A percentile compares a stretch with the other conserved stretches of the same genome.
These are phyloP conservation scores for Laothoe populi DNA, from an alignment of 2,888 invertebrate species.

Conservation along the genomic window DNA sequence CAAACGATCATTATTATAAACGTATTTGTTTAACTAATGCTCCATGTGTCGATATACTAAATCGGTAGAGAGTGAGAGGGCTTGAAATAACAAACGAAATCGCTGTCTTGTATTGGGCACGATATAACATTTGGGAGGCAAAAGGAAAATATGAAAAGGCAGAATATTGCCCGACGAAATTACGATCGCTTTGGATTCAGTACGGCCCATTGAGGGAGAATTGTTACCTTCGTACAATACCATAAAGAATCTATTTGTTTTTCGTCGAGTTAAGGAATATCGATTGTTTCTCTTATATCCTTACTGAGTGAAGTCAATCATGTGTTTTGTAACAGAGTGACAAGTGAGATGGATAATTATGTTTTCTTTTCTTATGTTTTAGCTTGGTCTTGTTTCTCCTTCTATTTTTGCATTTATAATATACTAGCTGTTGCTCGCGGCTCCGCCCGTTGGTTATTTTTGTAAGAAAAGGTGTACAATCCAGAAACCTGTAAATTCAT, in stretches of 20 bases:
- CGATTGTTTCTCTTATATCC: slow-evolving; percentile 55
- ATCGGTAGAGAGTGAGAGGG: slow-evolving; percentile 71
- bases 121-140: slow-evolving; percentile 76
- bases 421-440: no score
- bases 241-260: slow-evolving; percentile 81
- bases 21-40: slow-evolving; percentile 73
- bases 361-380: background rate
- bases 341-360: slow-evolving; percentile 19
- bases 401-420: background rate
- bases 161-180: slow-evolving; percentile 82
- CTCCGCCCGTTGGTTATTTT: no score
- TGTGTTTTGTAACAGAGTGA: slow-evolving; percentile 33
- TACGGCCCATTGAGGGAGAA: slow-evolving; percentile 79
- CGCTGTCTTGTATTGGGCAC: slow-evolving; percentile 76
- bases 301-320: slow-evolving; percentile 45
- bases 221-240: slow-evolving; percentile 80
- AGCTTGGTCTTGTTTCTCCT: background rate
- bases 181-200: slow-evolving; percentile 82
- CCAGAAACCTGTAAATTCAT: no score
- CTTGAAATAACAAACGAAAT: slow-evolving; percentile 82
- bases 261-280: slow-evolving; percentile 59
- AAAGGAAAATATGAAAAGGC: slow-evolving; percentile 82
- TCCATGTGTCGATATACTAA: slow-evolving; percentile 74
- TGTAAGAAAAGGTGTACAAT: no score
- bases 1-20: slow-evolving; percentile 60